Evolutionary conservation across 2,797 vertebrate genomes (phyloP).

Genomic region (Leptodactylus fallax): DNA sequence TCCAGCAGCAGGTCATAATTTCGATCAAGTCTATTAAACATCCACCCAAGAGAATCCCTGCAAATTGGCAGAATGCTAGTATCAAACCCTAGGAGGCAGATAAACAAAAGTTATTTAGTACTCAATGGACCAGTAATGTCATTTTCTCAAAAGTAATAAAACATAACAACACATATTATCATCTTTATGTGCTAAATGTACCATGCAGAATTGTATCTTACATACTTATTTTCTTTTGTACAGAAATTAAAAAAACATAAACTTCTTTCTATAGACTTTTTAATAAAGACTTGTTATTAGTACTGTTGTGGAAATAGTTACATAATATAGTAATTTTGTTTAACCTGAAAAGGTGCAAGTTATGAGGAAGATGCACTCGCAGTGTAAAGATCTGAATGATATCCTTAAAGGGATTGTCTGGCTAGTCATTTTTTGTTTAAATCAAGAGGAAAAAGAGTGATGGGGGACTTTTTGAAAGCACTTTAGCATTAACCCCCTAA

Average conservation of each 20-base stretch:
- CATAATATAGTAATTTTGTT: too few relatives aligned
- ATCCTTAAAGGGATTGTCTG: too few relatives aligned
- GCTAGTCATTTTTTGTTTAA: too few relatives aligned
- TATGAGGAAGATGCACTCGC: too few relatives aligned
- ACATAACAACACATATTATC: slow-evolving; percentile 16
- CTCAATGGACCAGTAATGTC: slow-evolving; percentile 1
- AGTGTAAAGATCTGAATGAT: too few relatives aligned
- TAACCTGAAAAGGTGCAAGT: too few relatives aligned
- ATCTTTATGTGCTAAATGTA: not conserved
- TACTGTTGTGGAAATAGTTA: not conserved
- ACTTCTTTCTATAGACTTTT: not conserved
- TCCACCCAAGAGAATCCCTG: slow-evolving; percentile 95
- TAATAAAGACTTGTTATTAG: not conserved
- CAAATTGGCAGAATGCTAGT: slow-evolving; percentile 88
- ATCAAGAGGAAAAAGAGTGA: too few relatives aligned
- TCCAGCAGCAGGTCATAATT: slow-evolving; percentile 94
- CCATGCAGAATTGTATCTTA: not conserved
- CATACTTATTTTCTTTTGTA: not conserved
- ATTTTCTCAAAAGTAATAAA: slow-evolving; percentile 43
- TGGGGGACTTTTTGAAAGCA: too few relatives aligned
- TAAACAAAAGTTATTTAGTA: slow-evolving; percentile 44
- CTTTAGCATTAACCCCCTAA: too few relatives aligned
- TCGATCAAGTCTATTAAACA: slow-evolving; percentile 94
- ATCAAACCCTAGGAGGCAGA: slow-evolving; percentile 82
- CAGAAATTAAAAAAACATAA: not conserved